Evolutionary conservation across 2,113 vertebrate genomes (phyloP).

Genomic region (Mandrillus leucophaeus): DNA sequence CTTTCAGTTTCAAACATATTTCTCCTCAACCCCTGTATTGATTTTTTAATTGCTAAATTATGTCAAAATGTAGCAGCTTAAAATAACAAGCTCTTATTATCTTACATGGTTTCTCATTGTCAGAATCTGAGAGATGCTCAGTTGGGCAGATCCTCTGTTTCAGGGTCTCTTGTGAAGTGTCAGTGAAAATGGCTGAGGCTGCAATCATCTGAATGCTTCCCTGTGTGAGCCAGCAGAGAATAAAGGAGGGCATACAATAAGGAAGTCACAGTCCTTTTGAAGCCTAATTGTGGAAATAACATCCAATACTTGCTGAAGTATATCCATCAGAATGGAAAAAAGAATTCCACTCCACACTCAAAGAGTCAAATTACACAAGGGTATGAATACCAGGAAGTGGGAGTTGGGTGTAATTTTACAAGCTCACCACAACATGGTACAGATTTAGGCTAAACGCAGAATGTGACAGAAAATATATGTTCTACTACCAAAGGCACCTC

Average conservation of each 20-base stretch:
- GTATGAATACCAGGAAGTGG: neutral
- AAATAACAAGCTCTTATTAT: neutral
- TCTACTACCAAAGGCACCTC: neutral
- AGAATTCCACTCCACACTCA: neutral
- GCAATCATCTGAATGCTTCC: neutral
- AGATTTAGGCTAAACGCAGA: neutral
- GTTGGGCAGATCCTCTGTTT: neutral
- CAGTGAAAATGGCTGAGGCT: neutral
- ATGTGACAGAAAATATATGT: neutral
- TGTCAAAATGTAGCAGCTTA: neutral
- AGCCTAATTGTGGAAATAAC: neutral
- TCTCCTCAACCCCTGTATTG: neutral
- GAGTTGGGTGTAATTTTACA: neutral
- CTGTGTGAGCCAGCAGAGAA: neutral
- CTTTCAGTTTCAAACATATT: neutral
- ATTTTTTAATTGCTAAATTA: neutral
- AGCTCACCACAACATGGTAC: neutral
- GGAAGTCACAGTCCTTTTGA: neutral
- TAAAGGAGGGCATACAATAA: neutral
- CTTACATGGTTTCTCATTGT: neutral
- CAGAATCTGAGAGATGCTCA: neutral
- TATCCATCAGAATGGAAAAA: neutral
- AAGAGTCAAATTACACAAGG: neutral
- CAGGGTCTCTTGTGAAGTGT: neutral
- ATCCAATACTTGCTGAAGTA: neutral